A percentile compares a stretch with the other conserved stretches of the same genome.
phyloP scores from a whole-genome alignment of 2,797 vertebrate genomes.

The Gouania willdenowi region DNA sequence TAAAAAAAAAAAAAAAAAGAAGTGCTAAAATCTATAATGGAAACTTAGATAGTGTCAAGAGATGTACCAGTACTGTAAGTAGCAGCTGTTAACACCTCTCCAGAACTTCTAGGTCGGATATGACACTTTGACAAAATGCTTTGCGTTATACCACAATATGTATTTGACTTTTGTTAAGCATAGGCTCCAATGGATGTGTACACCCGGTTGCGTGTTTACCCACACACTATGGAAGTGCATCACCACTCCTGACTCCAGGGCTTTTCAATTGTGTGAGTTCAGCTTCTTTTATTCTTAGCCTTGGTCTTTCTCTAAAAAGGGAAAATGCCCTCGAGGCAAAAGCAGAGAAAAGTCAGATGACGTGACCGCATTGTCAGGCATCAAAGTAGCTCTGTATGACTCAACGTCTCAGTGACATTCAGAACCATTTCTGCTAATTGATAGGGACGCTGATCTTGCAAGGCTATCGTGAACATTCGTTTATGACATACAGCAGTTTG shows the following conservation, averaged over 20 bases:
- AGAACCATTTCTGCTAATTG: slow-evolving; percentile 53
- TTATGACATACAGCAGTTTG: slow-evolving; percentile 2
- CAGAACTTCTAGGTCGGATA: slow-evolving; percentile 6
- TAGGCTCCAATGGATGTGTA: slow-evolving; percentile 5
- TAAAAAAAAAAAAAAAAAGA: too few relatives aligned
- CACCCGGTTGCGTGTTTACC: slow-evolving; percentile 13
- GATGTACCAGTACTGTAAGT: too few relatives aligned
- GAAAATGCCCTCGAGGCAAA: slow-evolving; percentile 30
- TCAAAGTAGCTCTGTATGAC: slow-evolving; percentile 28
- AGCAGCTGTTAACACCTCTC: too few relatives aligned
- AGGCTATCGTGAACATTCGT: slow-evolving; percentile 14
- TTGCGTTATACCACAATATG: background rate
- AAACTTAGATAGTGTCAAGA: slow-evolving; percentile 13
- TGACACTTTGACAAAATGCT: slow-evolving; percentile 18
- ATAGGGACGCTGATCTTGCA: slow-evolving; percentile 31
- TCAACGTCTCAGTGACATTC: slow-evolving; percentile 38
- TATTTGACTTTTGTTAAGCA: slow-evolving; percentile 13
- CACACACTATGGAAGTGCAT: slow-evolving; percentile 10
- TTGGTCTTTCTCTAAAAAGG: slow-evolving; percentile 34
- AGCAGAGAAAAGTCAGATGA: slow-evolving; percentile 43
- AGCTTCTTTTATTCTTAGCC: slow-evolving; percentile 24
- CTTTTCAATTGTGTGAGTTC: slow-evolving; percentile 25
- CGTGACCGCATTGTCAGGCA: slow-evolving; percentile 36
- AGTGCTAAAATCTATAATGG: too few relatives aligned
- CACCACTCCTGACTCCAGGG: slow-evolving; percentile 5